Percentiles rank a stretch among this genome's conserved stretches.
Conservation (phyloP, 2,797 vertebrate species). For the Enteromius anoplus region DNA sequence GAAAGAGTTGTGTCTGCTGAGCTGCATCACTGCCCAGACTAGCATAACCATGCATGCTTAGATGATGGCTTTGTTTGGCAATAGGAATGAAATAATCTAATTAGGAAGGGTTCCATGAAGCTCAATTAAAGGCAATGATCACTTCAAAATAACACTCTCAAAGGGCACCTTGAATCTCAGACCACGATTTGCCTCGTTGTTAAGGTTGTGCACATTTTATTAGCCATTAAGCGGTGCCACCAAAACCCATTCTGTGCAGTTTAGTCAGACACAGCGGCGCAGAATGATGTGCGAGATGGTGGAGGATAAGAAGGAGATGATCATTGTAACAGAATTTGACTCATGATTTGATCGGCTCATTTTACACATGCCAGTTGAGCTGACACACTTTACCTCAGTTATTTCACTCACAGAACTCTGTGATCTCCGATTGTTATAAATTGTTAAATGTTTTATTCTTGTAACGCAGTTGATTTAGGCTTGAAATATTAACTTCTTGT, state of each 20-base stretch:
- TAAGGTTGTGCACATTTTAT: slow-evolving; percentile 14
- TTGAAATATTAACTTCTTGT: slow-evolving; percentile 11
- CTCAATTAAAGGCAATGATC: slow-evolving; percentile 59
- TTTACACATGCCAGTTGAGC: slow-evolving; percentile 47
- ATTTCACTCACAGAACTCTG: slow-evolving; percentile 25
- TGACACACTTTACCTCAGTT: slow-evolving; percentile 52
- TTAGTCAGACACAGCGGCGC: slow-evolving; percentile 41
- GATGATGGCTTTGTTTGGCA: slow-evolving; percentile 49
- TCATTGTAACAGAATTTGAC: slow-evolving; percentile 54
- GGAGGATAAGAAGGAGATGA: slow-evolving; percentile 38
- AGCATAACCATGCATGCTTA: slow-evolving; percentile 3
- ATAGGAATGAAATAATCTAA: slow-evolving; percentile 47
- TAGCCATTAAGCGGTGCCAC: slow-evolving; percentile 29
- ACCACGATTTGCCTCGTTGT: neutral
- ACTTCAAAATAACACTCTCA: slow-evolving; percentile 52
- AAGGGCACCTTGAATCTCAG: slow-evolving; percentile 30
- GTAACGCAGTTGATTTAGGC: slow-evolving; percentile 18
- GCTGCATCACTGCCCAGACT: slow-evolving; percentile 4
- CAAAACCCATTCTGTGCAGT: slow-evolving; percentile 39
- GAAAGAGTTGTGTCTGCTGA: neutral
- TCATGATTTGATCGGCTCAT: slow-evolving; percentile 53
- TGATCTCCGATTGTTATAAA: slow-evolving; percentile 35
- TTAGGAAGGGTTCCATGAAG: slow-evolving; percentile 51
- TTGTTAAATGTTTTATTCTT: slow-evolving; percentile 42
- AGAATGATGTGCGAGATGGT: slow-evolving; percentile 27